Evolutionary conservation across 2,797 vertebrate genomes (phyloP).

Genomic region (Podarcis siculus): DNA sequence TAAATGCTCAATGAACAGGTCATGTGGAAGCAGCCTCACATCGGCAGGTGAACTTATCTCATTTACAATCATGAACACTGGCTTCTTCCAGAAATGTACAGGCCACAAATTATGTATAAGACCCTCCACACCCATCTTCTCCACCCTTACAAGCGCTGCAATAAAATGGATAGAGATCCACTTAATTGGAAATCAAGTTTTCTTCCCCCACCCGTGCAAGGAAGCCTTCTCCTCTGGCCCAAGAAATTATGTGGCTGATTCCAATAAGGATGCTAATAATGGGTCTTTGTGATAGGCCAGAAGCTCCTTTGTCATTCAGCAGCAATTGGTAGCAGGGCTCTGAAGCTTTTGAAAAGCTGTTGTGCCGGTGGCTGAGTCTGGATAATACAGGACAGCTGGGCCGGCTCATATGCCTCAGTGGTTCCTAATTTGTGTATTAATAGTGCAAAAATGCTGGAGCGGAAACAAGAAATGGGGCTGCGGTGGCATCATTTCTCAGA

Average conservation of each 20-base stretch:
- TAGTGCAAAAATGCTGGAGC: slow-evolving; percentile 36
- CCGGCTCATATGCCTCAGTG: slow-evolving; percentile 52
- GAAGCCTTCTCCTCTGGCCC: slow-evolving; percentile 30
- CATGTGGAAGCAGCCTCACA: neutral
- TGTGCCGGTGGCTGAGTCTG: slow-evolving; percentile 59
- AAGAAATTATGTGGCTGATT: slow-evolving; percentile 61
- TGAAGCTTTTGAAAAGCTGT: slow-evolving; percentile 70
- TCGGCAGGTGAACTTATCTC: neutral
- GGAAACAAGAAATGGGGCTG: accelerated
- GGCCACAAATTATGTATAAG: neutral
- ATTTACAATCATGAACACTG: neutral
- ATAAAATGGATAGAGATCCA: neutral
- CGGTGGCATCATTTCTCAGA: accelerated
- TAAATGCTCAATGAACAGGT: too few relatives aligned
- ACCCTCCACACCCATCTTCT: neutral
- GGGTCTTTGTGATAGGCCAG: slow-evolving; percentile 50
- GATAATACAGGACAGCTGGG: slow-evolving; percentile 59
- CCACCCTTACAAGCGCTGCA: neutral
- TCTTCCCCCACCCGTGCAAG: neutral
- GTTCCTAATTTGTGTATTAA: slow-evolving; percentile 68
- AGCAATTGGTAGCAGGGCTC: slow-evolving; percentile 69
- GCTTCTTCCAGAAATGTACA: neutral
- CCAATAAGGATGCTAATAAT: slow-evolving; percentile 66
- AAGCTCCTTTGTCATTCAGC: slow-evolving; percentile 63
- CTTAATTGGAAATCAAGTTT: neutral